phyloP scores from a whole-genome alignment of 2,888 invertebrate species.

The Willowsia nigromaculata region DNA sequence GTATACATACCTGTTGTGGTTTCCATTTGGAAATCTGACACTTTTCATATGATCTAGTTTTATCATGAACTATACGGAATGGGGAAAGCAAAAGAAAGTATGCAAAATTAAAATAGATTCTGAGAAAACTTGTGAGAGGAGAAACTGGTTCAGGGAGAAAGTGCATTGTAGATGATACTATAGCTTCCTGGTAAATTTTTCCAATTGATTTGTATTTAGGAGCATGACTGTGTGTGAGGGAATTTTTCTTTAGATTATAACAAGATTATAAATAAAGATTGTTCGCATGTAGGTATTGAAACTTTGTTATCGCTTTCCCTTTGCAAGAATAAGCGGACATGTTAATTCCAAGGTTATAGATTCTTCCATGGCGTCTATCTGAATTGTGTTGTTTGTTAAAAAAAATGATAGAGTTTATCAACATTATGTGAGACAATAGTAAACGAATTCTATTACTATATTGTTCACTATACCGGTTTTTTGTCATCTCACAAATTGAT shows the following conservation, averaged over 20 bases:
- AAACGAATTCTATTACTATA: too few relatives aligned
- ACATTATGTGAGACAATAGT: too few relatives aligned
- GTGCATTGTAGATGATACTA: not conserved
- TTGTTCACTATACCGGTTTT: too few relatives aligned
- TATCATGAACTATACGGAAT: constrained; percentile 2
- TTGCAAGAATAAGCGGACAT: too few relatives aligned
- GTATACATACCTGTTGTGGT: constrained; percentile 13
- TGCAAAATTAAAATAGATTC: constrained; percentile 22
- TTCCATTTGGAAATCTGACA: not conserved
- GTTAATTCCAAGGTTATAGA: too few relatives aligned
- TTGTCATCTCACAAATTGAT: too few relatives aligned
- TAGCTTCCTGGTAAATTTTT: not conserved
- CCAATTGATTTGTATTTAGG: not conserved
- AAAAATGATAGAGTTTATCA: too few relatives aligned
- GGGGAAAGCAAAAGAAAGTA: constrained; percentile 41
- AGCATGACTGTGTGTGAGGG: not conserved
- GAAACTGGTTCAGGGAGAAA: not conserved
- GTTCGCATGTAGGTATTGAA: too few relatives aligned
- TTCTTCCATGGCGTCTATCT: too few relatives aligned
- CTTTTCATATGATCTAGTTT: not conserved
- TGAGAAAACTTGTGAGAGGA: constrained; percentile 2
- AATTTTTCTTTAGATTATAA: not conserved
- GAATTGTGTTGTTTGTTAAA: too few relatives aligned
- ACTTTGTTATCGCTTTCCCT: too few relatives aligned
- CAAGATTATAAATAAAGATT: too few relatives aligned